These are phyloP conservation scores for Scartelaos histophorus DNA, from an alignment of 2,113 vertebrate species.

Conservation along the genomic window DNA sequence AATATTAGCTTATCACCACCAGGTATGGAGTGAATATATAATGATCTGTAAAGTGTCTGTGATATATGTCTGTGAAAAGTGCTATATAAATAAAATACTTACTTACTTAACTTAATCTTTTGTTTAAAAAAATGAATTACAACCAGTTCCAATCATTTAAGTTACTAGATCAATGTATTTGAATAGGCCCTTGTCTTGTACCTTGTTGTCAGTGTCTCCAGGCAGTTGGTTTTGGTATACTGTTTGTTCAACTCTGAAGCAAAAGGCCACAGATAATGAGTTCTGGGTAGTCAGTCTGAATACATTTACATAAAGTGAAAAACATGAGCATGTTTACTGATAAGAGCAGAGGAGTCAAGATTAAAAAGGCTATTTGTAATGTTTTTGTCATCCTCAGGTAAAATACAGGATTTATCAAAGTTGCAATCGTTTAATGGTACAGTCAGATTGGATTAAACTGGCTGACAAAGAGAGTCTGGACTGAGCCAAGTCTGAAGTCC, in stretches of 20 bases:
- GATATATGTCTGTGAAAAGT: too few relatives aligned
- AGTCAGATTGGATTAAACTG: neutral
- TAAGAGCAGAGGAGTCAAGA: neutral
- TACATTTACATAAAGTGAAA: slow-evolving; percentile 22
- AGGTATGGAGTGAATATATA: too few relatives aligned
- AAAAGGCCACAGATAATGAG: slow-evolving; percentile 40
- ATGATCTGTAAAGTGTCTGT: too few relatives aligned
- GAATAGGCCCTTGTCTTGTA: neutral
- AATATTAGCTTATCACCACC: too few relatives aligned
- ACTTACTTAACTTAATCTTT: too few relatives aligned
- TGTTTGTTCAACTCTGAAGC: slow-evolving; percentile 31
- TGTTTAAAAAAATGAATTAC: too few relatives aligned
- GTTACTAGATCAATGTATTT: neutral
- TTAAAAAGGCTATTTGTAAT: neutral
- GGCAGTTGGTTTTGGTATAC: slow-evolving; percentile 15
- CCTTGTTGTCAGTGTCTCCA: slow-evolving; percentile 9
- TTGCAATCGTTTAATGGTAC: neutral
- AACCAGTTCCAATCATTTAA: too few relatives aligned
- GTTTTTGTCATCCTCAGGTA: neutral
- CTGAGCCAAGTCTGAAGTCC: slow-evolving; percentile 26
- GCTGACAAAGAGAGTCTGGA: slow-evolving; percentile 8
- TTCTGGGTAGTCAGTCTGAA: slow-evolving; percentile 25
- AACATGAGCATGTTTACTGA: neutral
- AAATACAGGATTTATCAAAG: neutral
- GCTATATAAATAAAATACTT: too few relatives aligned